Evolutionary conservation across 92 coral and sea anemone genomes (phyloP).

Genomic region (Parazoanthus atlanticus): DNA sequence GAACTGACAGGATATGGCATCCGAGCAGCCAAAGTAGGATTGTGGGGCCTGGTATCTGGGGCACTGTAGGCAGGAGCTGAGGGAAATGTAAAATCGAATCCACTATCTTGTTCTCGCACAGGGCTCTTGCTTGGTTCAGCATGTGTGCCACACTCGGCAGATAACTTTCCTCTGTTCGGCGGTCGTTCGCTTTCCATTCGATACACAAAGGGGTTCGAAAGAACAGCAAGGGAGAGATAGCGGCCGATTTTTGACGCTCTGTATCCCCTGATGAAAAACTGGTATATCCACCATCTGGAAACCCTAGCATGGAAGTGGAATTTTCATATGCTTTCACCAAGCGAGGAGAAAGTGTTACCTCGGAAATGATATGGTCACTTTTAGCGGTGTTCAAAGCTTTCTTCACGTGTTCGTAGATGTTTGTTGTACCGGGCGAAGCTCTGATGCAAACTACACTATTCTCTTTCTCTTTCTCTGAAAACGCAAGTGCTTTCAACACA

Average conservation of each 20-base stretch:
- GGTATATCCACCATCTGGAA: background rate
- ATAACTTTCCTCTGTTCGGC: background rate
- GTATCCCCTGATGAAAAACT: background rate
- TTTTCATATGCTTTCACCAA: background rate
- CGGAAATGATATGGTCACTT: background rate
- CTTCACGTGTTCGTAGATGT: background rate
- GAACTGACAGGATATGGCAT: conserved; percentile 7
- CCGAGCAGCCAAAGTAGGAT: conserved; percentile 36
- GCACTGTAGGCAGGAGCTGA: background rate
- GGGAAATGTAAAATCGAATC: background rate
- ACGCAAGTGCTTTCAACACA: background rate
- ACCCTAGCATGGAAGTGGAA: background rate
- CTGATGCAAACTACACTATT: background rate
- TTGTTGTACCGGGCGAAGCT: conserved; percentile 10
- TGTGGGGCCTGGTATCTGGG: conserved; percentile 27
- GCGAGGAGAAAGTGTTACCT: background rate
- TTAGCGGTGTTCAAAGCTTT: background rate
- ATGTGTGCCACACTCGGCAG: background rate
- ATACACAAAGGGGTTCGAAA: conserved; percentile 19
- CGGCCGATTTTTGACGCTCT: background rate
- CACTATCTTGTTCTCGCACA: background rate
- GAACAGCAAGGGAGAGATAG: background rate
- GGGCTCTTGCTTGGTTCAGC: conserved; percentile 12
- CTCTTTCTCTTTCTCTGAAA: background rate
- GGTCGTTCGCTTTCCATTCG: background rate